A percentile compares a stretch with the other conserved stretches of the same genome.
Evolutionary conservation across 2,113 vertebrate genomes (phyloP).

Genomic region (Nycticorax nycticorax): DNA sequence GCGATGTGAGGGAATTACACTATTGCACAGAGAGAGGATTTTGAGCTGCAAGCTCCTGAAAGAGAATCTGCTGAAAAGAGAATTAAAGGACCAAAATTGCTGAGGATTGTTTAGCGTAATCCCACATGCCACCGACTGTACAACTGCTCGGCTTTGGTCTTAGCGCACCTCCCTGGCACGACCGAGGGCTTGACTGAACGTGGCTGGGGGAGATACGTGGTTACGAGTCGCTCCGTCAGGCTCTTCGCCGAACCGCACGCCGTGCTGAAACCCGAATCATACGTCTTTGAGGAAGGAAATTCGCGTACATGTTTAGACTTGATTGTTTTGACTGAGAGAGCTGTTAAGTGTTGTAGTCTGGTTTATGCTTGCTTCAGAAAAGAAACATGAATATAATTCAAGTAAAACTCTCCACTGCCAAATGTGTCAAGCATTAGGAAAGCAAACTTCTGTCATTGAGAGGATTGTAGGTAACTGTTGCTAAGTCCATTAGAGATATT

Average conservation of each 20-base stretch:
- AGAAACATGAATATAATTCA: background rate
- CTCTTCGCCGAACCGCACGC: fast-evolving
- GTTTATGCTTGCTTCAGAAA: background rate
- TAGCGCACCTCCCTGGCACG: background rate
- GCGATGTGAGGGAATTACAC: background rate
- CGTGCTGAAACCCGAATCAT: background rate
- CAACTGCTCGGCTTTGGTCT: fast-evolving
- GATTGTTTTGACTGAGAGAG: background rate
- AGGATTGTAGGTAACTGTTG: constrained; percentile 41
- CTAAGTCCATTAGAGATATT: constrained; percentile 50
- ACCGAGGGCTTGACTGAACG: too few species aligned
- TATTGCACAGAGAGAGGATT: background rate
- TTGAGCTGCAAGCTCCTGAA: background rate
- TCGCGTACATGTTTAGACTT: background rate
- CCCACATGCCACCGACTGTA: fast-evolving
- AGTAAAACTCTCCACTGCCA: background rate
- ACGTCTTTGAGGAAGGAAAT: background rate
- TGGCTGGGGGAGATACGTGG: fast-evolving
- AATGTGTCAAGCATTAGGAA: background rate
- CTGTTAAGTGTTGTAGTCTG: background rate
- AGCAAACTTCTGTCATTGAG: background rate
- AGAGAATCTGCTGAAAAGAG: background rate
- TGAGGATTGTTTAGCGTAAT: too few species aligned
- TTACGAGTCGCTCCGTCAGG: fast-evolving
- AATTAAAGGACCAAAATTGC: fast-evolving